Base-by-base conservation (phyloP, 2,797 vertebrate species). In the Eupleurogrammus muticus region DNA sequence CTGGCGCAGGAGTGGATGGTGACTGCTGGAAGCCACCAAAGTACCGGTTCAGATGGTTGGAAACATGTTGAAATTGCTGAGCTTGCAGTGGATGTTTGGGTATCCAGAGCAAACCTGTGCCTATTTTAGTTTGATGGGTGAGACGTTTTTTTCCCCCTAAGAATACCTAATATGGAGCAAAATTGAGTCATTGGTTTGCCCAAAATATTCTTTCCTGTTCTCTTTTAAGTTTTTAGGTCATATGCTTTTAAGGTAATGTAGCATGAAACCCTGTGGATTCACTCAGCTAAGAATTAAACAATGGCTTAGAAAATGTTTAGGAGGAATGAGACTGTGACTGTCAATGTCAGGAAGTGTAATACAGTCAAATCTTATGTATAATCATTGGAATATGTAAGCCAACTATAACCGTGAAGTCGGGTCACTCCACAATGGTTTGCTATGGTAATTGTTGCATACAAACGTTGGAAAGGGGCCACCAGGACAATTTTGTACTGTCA, bases 11-110 rank as follows among this genome's bases (percentile, higher is more conserved):
- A 82, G 58, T 44, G 20, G 42, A 74, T 24, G 60, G 54, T 46
- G 48, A 50, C 44, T 67, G 71, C 47, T 47, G 7, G 17, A 66
- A 67, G 65, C 56, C 68, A 56, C 66, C 59, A 74, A n/a, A 73
- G 52, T 66, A 50, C 68, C 57, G 73, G 75, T 70, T 73, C 36
- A 44, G 17, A 20, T 64, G 51, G 63, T 56, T 59, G 48, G 48
- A 70, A 72, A 56, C 44, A 48, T 54, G 60, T 12, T 65, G 40
- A 46, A 75, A 70, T 42, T 52, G 42, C 62, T 53, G 77, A 75
- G 23, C 13, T 48, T 78, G 48, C 32, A 53, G 32, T 38, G 2
- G 34, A 71, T 70, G 60, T 77, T 65, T 65, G 52, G 56, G 56
- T 32, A 49, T 67, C 48, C 67, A 76, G 57, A 71, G 71, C 58